phyloP scores from a whole-genome alignment of 2,888 invertebrate species.

The Micropterix aruncella region DNA sequence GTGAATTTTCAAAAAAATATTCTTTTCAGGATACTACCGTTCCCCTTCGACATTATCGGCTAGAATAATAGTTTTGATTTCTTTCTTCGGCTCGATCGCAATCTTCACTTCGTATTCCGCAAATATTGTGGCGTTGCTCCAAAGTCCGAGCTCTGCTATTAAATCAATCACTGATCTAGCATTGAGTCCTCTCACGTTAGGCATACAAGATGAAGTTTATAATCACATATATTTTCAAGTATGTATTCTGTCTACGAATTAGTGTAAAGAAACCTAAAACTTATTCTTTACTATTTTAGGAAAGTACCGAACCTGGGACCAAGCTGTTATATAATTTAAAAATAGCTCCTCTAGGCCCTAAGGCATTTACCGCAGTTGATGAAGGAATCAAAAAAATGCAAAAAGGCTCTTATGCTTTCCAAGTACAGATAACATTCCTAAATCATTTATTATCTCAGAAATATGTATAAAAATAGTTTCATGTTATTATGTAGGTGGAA shows the following conservation, averaged over 20 bases:
- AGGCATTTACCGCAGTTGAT: slow-evolving; percentile 33
- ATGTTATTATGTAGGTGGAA: no score
- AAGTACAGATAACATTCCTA: no score
- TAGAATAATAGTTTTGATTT: slow-evolving; percentile 38
- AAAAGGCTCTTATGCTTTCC: slow-evolving; percentile 40
- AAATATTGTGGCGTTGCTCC: slow-evolving; percentile 46
- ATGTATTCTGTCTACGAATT: slow-evolving; percentile 3
- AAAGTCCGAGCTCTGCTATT: slow-evolving; percentile 45
- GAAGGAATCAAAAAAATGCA: slow-evolving; percentile 41
- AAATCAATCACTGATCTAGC: slow-evolving; percentile 38
- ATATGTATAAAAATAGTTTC: no score
- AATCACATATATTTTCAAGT: slow-evolving; percentile 42
- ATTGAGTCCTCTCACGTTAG: slow-evolving; percentile 38
- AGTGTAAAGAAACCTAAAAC: background rate
- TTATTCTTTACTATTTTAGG: slow-evolving; percentile 19
- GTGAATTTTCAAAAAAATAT: no score
- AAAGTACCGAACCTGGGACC: slow-evolving; percentile 37
- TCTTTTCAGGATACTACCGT: slow-evolving; percentile 28
- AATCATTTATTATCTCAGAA: no score
- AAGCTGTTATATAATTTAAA: slow-evolving; percentile 37
- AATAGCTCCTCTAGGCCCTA: slow-evolving; percentile 36
- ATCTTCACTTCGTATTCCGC: slow-evolving; percentile 51
- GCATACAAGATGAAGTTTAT: slow-evolving; percentile 44
- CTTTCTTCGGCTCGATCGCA: slow-evolving; percentile 40
- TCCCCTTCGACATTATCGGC: slow-evolving; percentile 32